Percentiles rank a stretch among this genome's conserved stretches.
Conservation (phyloP, 2,888 invertebrate genomes). For the Dasypolia templi region DNA sequence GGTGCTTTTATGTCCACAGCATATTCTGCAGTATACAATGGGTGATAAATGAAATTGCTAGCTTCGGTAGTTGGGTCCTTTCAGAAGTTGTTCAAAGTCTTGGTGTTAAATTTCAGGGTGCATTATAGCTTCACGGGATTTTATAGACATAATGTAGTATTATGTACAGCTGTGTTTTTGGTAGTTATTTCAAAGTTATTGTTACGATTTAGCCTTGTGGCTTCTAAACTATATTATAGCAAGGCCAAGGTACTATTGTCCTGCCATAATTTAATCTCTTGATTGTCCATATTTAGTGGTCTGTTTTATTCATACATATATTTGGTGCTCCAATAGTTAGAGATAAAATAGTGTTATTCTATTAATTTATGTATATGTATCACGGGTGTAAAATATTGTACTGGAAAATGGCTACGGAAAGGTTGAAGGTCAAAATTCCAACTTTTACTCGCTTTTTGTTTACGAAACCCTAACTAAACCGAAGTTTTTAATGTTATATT, state of each 20-base stretch:
- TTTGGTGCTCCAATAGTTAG: neutral
- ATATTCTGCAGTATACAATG: constrained; percentile 68
- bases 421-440: no score
- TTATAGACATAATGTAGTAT: neutral
- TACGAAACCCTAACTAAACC: no score
- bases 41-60: constrained; percentile 67
- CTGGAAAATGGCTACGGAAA: no score
- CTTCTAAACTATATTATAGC: neutral
- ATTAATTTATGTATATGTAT: neutral
- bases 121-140: constrained; percentile 14
- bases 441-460: no score
- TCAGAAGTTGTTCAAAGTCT: neutral
- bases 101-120: neutral
- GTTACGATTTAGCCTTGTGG: constrained; percentile 9
- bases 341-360: neutral
- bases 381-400: no score
- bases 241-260: constrained; percentile 22
- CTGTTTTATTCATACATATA: neutral
- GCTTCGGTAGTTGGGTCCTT: constrained; percentile 19
- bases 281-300: neutral
- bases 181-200: constrained; percentile 5
- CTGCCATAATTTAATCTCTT: constrained; percentile 4
- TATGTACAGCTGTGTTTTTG: neutral
- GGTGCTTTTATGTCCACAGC: constrained; percentile 58
- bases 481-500: no score